Conservation (phyloP, 30 jellyfish, hydroid and myxozoan species). For the Rhopilema esculentum region DNA sequence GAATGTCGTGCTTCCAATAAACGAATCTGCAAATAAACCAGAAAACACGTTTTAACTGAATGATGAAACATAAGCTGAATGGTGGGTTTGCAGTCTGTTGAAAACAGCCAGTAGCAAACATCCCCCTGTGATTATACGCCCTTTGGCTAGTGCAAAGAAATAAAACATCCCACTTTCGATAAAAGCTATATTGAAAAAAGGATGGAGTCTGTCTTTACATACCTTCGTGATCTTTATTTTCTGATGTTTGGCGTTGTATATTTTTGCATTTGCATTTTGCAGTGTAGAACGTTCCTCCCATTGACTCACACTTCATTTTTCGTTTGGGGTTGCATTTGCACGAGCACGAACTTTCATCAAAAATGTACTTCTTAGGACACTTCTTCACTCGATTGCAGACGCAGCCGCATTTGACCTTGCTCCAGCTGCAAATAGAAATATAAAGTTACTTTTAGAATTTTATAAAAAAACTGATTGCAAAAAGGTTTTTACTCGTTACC, state of each 20-base stretch:
- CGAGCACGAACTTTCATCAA: constrained; percentile 55
- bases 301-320: constrained; percentile 26
- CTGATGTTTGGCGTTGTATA: constrained; percentile 29
- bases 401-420: constrained; percentile 34
- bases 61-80: no score
- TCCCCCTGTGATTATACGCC: no score
- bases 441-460: background rate
- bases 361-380: constrained; percentile 24
- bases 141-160: no score
- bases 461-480: no score
- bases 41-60: background rate
- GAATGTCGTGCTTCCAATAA: constrained; percentile 62
- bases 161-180: no score
- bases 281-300: constrained; percentile 33
- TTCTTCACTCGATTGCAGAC: constrained; percentile 32
- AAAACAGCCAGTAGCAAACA: no score
- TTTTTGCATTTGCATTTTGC: constrained; percentile 45
- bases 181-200: no score
- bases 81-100: no score
- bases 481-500: no score
- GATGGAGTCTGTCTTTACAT: no score
- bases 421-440: constrained; percentile 27
- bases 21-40: constrained; percentile 34
- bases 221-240: background rate
- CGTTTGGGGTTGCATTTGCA: constrained; percentile 64